A percentile compares a stretch with the other conserved stretches of the same genome.
Evolutionary conservation across 2,888 invertebrate genomes (phyloP).

Genomic region (Lasius fuliginosus): DNA sequence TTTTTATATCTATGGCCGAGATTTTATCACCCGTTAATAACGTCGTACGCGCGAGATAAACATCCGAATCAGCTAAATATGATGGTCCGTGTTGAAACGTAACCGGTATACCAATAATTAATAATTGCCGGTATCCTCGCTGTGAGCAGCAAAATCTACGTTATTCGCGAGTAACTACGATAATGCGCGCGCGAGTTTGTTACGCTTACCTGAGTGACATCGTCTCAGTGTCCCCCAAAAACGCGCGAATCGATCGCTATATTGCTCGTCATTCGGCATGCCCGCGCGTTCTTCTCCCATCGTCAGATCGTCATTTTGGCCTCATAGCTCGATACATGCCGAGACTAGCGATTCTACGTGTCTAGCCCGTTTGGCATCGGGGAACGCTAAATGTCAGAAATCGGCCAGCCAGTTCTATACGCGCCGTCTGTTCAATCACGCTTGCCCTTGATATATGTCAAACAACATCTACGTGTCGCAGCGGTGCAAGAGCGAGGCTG

Average conservation of each 20-base stretch:
- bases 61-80: constrained; percentile 10
- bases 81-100: constrained; percentile 32
- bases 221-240: constrained; percentile 40
- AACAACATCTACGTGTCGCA: not conserved
- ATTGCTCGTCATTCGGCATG: constrained; percentile 40
- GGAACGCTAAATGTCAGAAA: constrained; percentile 49
- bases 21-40: not conserved
- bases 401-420: constrained; percentile 72
- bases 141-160: constrained; percentile 25
- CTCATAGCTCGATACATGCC: constrained; percentile 66
- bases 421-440: constrained; percentile 35
- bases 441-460: constrained; percentile 31
- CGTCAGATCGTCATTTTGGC: constrained; percentile 64
- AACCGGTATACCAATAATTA: not conserved
- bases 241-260: constrained; percentile 52
- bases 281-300: constrained; percentile 25
- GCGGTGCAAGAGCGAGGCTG: constrained; percentile 48
- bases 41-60: constrained; percentile 27
- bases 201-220: constrained; percentile 73
- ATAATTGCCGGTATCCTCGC: not conserved
- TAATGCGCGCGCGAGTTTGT: constrained; percentile 44
- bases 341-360: constrained; percentile 64
- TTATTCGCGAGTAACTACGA: constrained; percentile 37
- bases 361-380: constrained; percentile 63
- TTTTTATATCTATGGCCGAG: constrained; percentile 17